Base-by-base conservation (phyloP, 2,888 invertebrate genomes). In the Drosophila lutescens region DNA sequence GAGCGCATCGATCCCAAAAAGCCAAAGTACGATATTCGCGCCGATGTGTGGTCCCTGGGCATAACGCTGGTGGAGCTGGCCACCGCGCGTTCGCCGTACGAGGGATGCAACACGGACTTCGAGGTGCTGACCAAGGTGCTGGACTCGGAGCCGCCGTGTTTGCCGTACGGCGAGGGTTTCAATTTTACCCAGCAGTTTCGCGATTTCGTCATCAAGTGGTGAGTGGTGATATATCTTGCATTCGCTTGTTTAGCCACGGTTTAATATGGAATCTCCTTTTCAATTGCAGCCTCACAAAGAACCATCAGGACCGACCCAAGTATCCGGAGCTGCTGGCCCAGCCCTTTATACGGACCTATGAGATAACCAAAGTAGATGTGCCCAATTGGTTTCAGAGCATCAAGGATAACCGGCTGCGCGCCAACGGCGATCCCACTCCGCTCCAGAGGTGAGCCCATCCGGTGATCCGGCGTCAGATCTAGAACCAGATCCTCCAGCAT, bases 1-100 rank as follows among this genome's bases (percentile, higher is more conserved):
- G 99, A 99, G 93, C 94, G 99, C 86, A 99, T 99, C 92, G 98
- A 98, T 92, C 98, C 98, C 26, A 95, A 95, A 71, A 95, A 97
- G 91, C 98, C 98, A 58, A 98, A 98, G 93, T 99, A 99, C 92
- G 99, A 99, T 93, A 98, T 99, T 90, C 95, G 99, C 85, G 99
- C 99, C 20, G 99, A 99, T 93, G 99, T 99, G 55, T 99, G 99
- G 99, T 98, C 98, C 79, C 94, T 99, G 80, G 99, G 99, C 81
- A 98, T 98, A 89, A 98, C 98, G 60, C 93, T 98, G 66, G 97
- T 99, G 56, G 99, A 99, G 93, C 93, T 99, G 89, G 99, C 99
- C 49, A 98, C 98, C 13, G 99, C 98, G 57, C 95, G 96, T 79
- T 99, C 98, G 92, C 99, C 99, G 0, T 98, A 98, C 92, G 94